These are phyloP conservation scores for Noctua comes DNA, from an alignment of 2,888 invertebrate species.

Conservation along the genomic window DNA sequence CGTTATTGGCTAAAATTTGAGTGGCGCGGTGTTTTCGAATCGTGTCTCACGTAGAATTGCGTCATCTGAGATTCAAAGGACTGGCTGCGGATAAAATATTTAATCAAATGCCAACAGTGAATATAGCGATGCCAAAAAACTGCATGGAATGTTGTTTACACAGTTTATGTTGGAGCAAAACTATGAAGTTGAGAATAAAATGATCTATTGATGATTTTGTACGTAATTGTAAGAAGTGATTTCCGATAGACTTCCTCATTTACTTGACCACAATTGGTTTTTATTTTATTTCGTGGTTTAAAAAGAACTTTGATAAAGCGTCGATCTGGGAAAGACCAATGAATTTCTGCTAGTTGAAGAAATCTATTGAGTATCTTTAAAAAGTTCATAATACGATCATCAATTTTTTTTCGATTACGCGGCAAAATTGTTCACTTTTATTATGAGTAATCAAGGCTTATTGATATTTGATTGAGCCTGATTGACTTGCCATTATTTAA, in stretches of 20 bases:
- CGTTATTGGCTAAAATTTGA: constrained; percentile 47
- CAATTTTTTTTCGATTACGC: constrained; percentile 19
- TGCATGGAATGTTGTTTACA: constrained; percentile 82
- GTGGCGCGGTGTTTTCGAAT: constrained; percentile 48
- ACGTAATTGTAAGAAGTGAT: constrained; percentile 25
- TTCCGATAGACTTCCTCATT: constrained; percentile 20
- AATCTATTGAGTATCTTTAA: not conserved
- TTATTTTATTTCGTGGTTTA: not conserved
- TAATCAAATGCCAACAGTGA: constrained; percentile 74
- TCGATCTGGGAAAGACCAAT: constrained; percentile 4
- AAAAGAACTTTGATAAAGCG: not conserved
- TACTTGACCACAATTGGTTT: not conserved
- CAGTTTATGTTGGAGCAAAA: constrained; percentile 45
- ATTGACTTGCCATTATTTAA: constrained; percentile 30
- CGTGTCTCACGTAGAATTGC: constrained; percentile 77
- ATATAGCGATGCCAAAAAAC: constrained; percentile 79
- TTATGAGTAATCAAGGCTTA: constrained; percentile 34
- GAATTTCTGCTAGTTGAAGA: constrained; percentile 5
- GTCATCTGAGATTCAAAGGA: constrained; percentile 75
- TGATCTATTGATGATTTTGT: constrained; percentile 17
- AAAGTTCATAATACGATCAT: constrained; percentile 6
- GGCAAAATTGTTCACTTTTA: constrained; percentile 19
- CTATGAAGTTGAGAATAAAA: constrained; percentile 10
- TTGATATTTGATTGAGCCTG: constrained; percentile 41
- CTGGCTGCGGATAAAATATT: constrained; percentile 72